phyloP scores from a whole-genome alignment of 2,888 invertebrate genomes.

The Ceramica pisi region DNA sequence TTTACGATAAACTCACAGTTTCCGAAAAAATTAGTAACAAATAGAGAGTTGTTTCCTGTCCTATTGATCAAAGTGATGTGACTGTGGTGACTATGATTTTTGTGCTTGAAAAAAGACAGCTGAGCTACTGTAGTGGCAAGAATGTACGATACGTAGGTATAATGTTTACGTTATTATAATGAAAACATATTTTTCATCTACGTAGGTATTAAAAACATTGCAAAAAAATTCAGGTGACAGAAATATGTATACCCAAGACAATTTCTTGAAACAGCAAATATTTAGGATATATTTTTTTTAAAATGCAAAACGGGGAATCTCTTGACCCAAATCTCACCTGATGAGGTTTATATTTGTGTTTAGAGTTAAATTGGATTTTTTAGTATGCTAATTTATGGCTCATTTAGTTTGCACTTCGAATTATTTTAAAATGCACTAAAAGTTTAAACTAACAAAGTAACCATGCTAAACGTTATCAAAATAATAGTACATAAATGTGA shows the following conservation, averaged over 20 bases:
- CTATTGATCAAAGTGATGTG: slow-evolving; percentile 77
- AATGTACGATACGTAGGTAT: not conserved
- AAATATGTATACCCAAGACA: not conserved
- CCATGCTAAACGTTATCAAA: not conserved
- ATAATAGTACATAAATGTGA: not conserved
- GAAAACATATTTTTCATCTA: no score
- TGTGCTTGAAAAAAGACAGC: not conserved
- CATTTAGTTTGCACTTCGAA: not conserved
- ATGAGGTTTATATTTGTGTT: slow-evolving; percentile 1
- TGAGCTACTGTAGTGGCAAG: not conserved
- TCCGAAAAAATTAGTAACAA: slow-evolving; percentile 74
- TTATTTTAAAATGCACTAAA: not conserved
- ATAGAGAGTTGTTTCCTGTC: slow-evolving; percentile 78
- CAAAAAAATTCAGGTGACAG: not conserved
- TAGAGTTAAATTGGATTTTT: not conserved
- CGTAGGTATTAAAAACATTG: no score
- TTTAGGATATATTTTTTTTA: no score
- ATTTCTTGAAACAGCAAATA: not conserved
- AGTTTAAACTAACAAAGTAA: not conserved
- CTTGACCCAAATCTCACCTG: not conserved
- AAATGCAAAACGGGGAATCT: no score
- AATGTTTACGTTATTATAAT: not conserved
- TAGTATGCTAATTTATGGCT: slow-evolving; percentile 9
- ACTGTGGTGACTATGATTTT: slow-evolving; percentile 66
- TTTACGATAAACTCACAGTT: slow-evolving; percentile 68